Conservation (phyloP, 1,140 invertebrate genomes). For the Meloidogyne chitwoodi region DNA sequence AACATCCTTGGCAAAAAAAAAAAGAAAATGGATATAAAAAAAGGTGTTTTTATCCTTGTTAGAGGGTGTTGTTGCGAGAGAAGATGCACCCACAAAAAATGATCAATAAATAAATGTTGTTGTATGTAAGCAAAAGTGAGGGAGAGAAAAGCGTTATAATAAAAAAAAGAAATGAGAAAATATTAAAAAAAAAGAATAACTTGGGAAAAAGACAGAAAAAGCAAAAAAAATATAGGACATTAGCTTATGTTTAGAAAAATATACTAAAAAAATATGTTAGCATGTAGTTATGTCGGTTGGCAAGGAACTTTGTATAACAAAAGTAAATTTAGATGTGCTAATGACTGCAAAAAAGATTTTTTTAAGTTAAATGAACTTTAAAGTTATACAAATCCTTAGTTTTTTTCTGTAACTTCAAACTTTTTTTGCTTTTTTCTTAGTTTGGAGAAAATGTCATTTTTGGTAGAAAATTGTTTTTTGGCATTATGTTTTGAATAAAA, state of each 20-base stretch:
- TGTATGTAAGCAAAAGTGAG: background rate
- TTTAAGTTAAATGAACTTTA: background rate
- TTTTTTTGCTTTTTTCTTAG: background rate
- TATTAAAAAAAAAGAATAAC: background rate
- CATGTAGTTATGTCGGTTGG: background rate
- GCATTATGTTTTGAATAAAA: background rate
- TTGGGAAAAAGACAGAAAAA: background rate
- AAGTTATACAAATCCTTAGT: background rate
- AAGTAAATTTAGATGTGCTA: background rate
- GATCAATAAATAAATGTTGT: background rate
- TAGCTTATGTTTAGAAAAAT: background rate
- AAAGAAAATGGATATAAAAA: background rate
- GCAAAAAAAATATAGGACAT: background rate
- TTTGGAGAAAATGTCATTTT: too few relatives aligned
- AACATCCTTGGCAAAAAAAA: background rate
- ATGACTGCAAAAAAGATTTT: background rate
- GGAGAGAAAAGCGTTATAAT: background rate
- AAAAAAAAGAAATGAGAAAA: background rate
- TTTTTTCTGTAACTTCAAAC: background rate
- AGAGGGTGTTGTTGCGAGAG: background rate
- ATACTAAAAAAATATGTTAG: background rate
- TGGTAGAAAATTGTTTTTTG: background rate
- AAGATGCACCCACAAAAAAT: background rate
- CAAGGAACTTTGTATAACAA: background rate
- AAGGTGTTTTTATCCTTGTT: background rate